A percentile compares a stretch with the other conserved stretches of the same genome.
These are phyloP conservation scores for Mesembrinibis cayennensis DNA, from an alignment of 2,113 vertebrate genomes.

Conservation along the genomic window DNA sequence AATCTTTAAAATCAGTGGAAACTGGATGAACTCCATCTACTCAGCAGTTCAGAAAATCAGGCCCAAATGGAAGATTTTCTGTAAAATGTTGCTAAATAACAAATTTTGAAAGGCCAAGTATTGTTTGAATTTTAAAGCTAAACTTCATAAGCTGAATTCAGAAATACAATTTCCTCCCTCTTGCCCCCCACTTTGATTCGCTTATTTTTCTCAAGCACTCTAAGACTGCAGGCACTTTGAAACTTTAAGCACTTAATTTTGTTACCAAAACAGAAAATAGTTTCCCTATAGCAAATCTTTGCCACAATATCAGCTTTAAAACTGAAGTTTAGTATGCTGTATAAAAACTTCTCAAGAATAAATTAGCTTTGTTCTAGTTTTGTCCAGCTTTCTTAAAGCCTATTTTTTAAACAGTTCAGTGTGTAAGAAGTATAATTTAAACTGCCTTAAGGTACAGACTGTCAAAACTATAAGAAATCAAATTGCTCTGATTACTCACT, in stretches of 20 bases:
- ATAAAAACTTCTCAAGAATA: neutral
- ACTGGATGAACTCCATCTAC: neutral
- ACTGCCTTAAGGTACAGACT: neutral
- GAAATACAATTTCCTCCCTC: neutral
- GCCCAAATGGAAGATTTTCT: neutral
- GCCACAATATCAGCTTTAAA: neutral
- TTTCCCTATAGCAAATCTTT: neutral
- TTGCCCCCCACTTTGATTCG: neutral
- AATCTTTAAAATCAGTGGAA: neutral
- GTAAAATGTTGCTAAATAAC: neutral
- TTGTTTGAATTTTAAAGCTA: neutral
- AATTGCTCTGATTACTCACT: slow-evolving; percentile 72
- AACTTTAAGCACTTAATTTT: neutral
- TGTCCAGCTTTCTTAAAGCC: neutral
- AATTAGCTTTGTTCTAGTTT: neutral
- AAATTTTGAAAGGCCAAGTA: neutral
- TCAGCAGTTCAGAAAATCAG: neutral
- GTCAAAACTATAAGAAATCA: slow-evolving; percentile 18
- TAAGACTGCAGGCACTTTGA: neutral
- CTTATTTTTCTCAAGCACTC: neutral
- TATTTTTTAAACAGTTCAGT: neutral
- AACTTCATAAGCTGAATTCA: neutral
- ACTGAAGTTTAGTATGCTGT: neutral
- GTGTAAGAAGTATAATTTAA: neutral
- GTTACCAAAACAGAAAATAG: neutral